Percentiles rank a stretch among this genome's conserved stretches.
Evolutionary conservation across 2,888 invertebrate genomes (phyloP).

Genomic region (Cephus nigrinus): DNA sequence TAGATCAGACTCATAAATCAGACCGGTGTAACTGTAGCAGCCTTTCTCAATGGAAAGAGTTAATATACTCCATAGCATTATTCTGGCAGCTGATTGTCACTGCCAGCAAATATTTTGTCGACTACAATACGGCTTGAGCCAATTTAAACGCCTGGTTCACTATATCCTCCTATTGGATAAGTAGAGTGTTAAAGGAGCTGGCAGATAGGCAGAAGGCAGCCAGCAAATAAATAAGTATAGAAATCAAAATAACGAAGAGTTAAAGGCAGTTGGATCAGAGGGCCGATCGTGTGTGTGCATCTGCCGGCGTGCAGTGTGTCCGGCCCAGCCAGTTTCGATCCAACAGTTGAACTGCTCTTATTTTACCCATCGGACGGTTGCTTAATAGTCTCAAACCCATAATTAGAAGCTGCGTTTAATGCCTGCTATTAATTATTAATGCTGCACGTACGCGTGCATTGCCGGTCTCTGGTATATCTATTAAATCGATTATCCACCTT

Average conservation of each 20-base stretch:
- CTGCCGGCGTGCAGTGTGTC: conserved; percentile 6
- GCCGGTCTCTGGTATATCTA: background rate
- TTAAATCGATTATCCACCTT: background rate
- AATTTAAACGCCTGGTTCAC: background rate
- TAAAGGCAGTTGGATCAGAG: conserved; percentile 5
- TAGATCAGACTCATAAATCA: background rate
- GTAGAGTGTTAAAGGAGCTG: background rate
- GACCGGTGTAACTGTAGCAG: background rate
- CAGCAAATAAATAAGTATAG: conserved; percentile 7
- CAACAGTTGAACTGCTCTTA: background rate
- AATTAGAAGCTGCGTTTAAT: conserved; percentile 38
- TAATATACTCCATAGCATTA: background rate
- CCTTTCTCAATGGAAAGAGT: background rate
- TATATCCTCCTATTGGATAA: background rate
- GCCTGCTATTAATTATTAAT: conserved; percentile 41
- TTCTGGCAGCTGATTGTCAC: background rate
- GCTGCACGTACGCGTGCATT: conserved; percentile 1
- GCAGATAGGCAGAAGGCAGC: conserved; percentile 6
- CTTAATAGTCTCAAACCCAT: conserved; percentile 23
- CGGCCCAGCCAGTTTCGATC: background rate
- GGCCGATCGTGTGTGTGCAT: conserved; percentile 12
- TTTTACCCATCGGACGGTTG: conserved; percentile 5
- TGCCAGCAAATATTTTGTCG: background rate
- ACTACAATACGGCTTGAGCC: background rate
- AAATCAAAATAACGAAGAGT: conserved; percentile 27